A percentile compares a stretch with the other conserved stretches of the same genome.
Conservation (phyloP, 64 coral and sea anemone genomes). For the Acropora yongei region DNA sequence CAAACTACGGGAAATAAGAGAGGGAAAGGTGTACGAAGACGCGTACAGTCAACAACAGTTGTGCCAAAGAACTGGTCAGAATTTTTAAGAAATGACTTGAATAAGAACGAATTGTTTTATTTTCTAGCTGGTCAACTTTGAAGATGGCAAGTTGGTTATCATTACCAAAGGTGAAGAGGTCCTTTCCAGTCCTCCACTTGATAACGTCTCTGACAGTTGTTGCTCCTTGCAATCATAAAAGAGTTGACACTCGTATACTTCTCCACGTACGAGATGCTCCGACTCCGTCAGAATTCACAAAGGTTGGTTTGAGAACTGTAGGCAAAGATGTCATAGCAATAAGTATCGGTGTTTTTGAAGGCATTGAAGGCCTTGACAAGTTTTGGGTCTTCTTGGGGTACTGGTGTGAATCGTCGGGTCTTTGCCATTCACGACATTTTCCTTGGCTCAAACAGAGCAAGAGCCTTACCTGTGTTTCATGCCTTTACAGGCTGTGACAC, state of each 20-base stretch:
- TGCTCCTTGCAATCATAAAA: constrained; percentile 44
- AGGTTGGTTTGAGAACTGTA: not conserved
- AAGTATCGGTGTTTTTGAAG: not conserved
- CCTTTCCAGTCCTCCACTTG: not conserved
- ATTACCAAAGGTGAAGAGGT: too few species aligned
- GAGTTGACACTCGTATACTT: not conserved
- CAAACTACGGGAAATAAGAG: constrained; percentile 50
- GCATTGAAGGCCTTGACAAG: constrained; percentile 27
- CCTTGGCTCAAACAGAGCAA: constrained; percentile 14
- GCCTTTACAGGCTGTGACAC: constrained; percentile 64
- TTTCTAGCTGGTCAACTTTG: not conserved
- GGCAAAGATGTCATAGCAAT: not conserved
- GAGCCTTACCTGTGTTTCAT: constrained; percentile 31
- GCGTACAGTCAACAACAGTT: constrained; percentile 31
- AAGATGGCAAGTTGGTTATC: too few species aligned
- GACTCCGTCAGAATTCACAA: not conserved
- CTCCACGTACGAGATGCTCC: not conserved
- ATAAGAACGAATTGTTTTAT: constrained; percentile 41
- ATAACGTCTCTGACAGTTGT: constrained; percentile 7
- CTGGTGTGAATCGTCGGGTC: constrained; percentile 44
- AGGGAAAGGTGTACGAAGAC: constrained; percentile 56
- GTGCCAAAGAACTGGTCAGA: constrained; percentile 32
- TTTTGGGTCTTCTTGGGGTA: constrained; percentile 14
- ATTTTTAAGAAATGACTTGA: constrained; percentile 36
- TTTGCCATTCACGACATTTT: constrained; percentile 65